Conservation (phyloP, 2,797 vertebrate genomes). For the Gallirallus australis region DNA sequence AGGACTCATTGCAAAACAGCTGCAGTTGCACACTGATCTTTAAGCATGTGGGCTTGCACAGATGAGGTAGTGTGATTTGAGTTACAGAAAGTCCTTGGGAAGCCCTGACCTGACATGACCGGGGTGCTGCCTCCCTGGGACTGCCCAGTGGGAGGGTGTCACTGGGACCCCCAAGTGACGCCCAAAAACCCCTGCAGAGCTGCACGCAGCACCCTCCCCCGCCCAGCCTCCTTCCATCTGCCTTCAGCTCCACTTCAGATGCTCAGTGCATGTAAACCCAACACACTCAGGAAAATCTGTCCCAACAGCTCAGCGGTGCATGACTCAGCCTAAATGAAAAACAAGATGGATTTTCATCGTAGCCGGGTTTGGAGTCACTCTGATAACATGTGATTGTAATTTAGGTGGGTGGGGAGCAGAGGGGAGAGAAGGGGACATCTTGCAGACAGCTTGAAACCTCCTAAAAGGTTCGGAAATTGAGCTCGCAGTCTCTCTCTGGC, state of each 20-base stretch:
- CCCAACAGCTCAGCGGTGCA: not conserved
- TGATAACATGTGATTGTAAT: conserved; percentile 40
- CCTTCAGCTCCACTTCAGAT: not conserved
- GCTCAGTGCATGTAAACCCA: not conserved
- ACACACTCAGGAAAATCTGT: not conserved
- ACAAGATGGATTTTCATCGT: not conserved
- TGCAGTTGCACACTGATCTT: not conserved
- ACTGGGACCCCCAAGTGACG: accelerated
- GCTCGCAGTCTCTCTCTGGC: not conserved
- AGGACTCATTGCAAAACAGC: not conserved
- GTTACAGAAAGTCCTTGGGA: not conserved
- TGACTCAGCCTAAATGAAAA: conserved; percentile 46
- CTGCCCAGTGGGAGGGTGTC: not conserved
- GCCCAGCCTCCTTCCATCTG: not conserved
- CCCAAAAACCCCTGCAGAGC: not conserved
- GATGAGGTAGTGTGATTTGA: not conserved
- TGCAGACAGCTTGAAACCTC: conserved; percentile 32
- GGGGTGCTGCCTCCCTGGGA: not conserved
- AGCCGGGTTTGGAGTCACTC: not conserved
- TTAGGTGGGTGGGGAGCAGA: not conserved
- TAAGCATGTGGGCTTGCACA: not conserved
- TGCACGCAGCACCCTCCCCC: not conserved
- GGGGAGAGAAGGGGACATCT: not conserved
- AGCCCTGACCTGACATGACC: not conserved
- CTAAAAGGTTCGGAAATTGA: conserved; percentile 1